Evolutionary conservation across 2,888 invertebrate genomes (phyloP).

Genomic region (Conomelus anceps): DNA sequence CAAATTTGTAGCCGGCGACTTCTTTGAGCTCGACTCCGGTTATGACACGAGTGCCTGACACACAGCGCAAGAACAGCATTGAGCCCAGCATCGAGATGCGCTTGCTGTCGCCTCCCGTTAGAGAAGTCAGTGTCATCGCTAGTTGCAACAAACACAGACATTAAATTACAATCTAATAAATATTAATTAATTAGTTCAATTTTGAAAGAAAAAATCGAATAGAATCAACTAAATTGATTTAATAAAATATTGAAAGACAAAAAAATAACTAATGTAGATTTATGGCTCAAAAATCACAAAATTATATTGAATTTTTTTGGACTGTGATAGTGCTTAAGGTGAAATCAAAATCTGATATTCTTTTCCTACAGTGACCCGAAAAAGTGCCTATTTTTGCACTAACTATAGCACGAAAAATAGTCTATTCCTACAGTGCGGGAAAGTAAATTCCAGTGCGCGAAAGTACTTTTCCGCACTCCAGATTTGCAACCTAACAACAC

Average conservation of each 20-base stretch:
- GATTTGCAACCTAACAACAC: too few species aligned
- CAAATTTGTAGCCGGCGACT: slow-evolving; percentile 51
- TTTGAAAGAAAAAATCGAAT: neutral
- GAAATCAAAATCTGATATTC: too few species aligned
- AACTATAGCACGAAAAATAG: too few species aligned
- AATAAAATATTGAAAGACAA: neutral
- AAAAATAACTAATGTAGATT: neutral
- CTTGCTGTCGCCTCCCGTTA: slow-evolving; percentile 39
- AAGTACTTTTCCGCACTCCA: too few species aligned
- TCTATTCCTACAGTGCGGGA: too few species aligned
- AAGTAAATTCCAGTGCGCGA: too few species aligned
- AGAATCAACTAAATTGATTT: neutral
- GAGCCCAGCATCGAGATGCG: slow-evolving; percentile 58
- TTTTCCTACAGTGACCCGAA: too few species aligned
- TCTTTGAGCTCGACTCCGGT: slow-evolving; percentile 48
- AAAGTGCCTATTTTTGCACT: too few species aligned
- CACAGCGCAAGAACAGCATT: slow-evolving; percentile 63
- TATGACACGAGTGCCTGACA: slow-evolving; percentile 64
- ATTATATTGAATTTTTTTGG: too few species aligned
- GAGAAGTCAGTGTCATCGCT: slow-evolving; percentile 45
- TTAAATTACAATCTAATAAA: slow-evolving; percentile 8
- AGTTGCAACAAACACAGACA: slow-evolving; percentile 24
- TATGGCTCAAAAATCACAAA: too few species aligned
- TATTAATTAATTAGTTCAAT: neutral
- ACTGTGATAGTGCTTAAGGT: too few species aligned